A percentile compares a stretch with the other conserved stretches of the same genome.
These are phyloP conservation scores for Enteromius mattozi DNA, from an alignment of 2,797 vertebrate species.

Conservation along the genomic window DNA sequence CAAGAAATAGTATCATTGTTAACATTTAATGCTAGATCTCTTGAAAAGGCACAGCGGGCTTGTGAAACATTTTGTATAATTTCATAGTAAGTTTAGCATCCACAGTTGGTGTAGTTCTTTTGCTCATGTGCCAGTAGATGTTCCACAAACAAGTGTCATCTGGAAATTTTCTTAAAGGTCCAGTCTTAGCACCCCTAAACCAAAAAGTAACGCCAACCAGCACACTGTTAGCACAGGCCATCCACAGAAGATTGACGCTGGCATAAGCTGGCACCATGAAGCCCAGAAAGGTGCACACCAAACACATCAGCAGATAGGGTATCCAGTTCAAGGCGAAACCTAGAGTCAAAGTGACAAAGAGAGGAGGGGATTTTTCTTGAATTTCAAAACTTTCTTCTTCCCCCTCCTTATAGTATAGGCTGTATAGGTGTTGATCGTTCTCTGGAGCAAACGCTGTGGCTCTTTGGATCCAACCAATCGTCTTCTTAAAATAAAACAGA, in stretches of 20 bases:
- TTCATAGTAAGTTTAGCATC: neutral
- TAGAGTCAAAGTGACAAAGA: conserved; percentile 70
- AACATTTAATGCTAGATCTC: neutral
- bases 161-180: conserved; percentile 62
- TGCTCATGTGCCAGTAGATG: conserved; percentile 73
- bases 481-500: conserved; percentile 62
- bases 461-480: conserved; percentile 63
- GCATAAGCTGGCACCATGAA: conserved; percentile 71
- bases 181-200: conserved; percentile 58
- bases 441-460: conserved; percentile 4
- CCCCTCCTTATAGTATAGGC: neutral
- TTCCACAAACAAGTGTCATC: conserved; percentile 74
- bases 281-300: conserved; percentile 50
- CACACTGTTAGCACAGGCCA: conserved; percentile 75
- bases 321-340: conserved; percentile 71
- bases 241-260: conserved; percentile 75
- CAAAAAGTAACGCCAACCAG: conserved; percentile 69
- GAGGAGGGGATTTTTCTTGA: conserved; percentile 49
- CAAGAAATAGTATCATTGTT: neutral
- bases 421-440: neutral
- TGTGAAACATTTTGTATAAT: conserved; percentile 1
- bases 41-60: neutral
- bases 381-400: neutral
- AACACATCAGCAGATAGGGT: conserved; percentile 68
- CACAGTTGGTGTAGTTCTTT: conserved; percentile 6